A percentile compares a stretch with the other conserved stretches of the same genome.
These are phyloP conservation scores for Penaeus japonicus DNA, from an alignment of 1,140 invertebrate genomes.

Conservation along the genomic window DNA sequence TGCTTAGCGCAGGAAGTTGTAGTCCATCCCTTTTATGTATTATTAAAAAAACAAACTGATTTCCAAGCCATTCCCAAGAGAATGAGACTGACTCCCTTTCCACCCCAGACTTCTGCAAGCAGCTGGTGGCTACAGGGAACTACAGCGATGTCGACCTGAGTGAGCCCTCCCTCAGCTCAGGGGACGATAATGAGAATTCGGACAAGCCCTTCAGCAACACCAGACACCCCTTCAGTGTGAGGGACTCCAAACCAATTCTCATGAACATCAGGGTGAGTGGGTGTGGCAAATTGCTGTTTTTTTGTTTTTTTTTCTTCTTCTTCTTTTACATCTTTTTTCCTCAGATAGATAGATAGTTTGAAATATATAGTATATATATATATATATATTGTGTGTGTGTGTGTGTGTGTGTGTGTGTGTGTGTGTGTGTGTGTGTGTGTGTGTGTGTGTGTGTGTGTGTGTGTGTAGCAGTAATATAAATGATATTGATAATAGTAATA, in stretches of 20 bases:
- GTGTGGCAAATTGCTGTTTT: too few relatives aligned
- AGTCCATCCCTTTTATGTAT: too few relatives aligned
- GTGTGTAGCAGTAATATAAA: too few relatives aligned
- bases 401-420: too few relatives aligned
- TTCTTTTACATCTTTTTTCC: too few relatives aligned
- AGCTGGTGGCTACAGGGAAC: slow-evolving; percentile 84
- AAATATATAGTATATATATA: too few relatives aligned
- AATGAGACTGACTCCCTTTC: slow-evolving; percentile 15
- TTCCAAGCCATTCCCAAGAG: background rate
- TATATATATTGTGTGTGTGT: too few relatives aligned
- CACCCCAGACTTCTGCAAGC: slow-evolving; percentile 85
- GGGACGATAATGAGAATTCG: slow-evolving; percentile 72
- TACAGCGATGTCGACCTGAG: slow-evolving; percentile 79
- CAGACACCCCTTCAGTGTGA: slow-evolving; percentile 90
- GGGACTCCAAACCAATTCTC: slow-evolving; percentile 82
- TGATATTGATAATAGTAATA: too few relatives aligned
- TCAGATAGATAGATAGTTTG: too few relatives aligned
- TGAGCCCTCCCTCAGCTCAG: slow-evolving; percentile 69
- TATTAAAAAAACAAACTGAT: background rate
- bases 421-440: too few relatives aligned
- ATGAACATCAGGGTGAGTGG: slow-evolving; percentile 86
- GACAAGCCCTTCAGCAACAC: slow-evolving; percentile 69
- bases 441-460: too few relatives aligned
- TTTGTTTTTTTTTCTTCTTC: background rate
- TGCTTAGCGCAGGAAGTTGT: too few relatives aligned